phyloP scores from a whole-genome alignment of 2,797 vertebrate genomes.

The Presbytis comata region DNA sequence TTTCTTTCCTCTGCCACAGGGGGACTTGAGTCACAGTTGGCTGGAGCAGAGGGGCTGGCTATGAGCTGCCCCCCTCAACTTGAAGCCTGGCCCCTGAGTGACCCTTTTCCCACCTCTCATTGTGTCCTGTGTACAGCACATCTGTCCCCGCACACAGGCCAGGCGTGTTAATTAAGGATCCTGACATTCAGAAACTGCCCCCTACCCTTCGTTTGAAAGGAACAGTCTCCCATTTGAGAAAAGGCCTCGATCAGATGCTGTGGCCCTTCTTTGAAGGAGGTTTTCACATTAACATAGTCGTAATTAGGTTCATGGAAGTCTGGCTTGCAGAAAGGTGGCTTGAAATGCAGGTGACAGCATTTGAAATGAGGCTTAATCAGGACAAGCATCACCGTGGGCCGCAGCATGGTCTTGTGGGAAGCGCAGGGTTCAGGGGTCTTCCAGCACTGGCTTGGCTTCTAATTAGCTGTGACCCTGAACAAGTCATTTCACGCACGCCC shows the following conservation, averaged over 20 bases:
- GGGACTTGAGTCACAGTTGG: not conserved
- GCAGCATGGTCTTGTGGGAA: rapidly evolving
- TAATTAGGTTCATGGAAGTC: not conserved
- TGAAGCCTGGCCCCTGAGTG: not conserved
- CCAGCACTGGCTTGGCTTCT: not conserved
- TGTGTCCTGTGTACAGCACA: not conserved
- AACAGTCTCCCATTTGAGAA: not conserved
- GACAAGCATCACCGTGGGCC: not conserved
- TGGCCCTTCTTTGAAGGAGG: not conserved
- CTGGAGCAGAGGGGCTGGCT: not conserved
- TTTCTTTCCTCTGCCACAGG: not conserved
- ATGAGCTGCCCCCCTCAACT: not conserved
- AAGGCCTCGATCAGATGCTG: not conserved
- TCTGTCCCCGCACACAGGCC: not conserved
- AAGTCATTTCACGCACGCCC: not conserved
- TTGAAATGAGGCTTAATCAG: not conserved
- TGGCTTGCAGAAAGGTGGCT: not conserved
- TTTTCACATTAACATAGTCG: not conserved
- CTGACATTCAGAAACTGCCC: not conserved
- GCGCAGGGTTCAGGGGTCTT: not conserved
- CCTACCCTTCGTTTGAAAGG: constrained; percentile 36
- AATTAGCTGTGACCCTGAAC: not conserved
- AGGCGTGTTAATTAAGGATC: not conserved
- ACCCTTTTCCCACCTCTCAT: not conserved
- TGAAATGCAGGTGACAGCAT: not conserved